Conservation (phyloP, 1,140 invertebrate genomes). For the Atopsyche davidsoni region DNA sequence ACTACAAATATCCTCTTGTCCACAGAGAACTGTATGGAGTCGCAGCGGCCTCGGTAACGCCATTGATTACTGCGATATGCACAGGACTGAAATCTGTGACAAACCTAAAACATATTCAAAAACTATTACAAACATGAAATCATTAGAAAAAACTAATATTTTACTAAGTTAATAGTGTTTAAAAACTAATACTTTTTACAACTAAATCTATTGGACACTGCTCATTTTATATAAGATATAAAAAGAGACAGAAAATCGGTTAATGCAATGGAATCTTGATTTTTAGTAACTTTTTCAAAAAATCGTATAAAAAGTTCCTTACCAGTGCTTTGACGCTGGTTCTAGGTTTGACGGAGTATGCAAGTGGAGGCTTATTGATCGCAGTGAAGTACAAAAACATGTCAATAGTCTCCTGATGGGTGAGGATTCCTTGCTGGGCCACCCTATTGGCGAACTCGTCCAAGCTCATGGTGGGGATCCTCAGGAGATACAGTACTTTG, state of each 20-base stretch:
- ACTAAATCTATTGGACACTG: no score
- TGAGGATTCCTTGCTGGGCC: slow-evolving; percentile 81
- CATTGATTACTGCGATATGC: slow-evolving; percentile 95
- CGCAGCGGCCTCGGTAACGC: slow-evolving; percentile 85
- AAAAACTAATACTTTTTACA: no score
- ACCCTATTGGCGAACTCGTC: slow-evolving; percentile 89
- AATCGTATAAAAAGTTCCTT: slow-evolving; percentile 32
- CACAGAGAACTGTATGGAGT: slow-evolving; percentile 89
- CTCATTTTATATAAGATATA: no score
- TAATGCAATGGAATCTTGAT: no score
- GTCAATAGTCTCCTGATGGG: slow-evolving; percentile 84
- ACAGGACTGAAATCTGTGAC: slow-evolving; percentile 91
- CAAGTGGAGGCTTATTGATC: slow-evolving; percentile 71
- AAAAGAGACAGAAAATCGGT: no score
- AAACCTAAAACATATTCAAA: slow-evolving; percentile 58
- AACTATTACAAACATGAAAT: neutral
- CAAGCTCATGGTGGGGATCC: slow-evolving; percentile 84
- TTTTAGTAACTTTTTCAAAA: no score
- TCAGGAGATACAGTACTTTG: slow-evolving; percentile 74
- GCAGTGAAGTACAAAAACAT: slow-evolving; percentile 88
- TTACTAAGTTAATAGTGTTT: no score
- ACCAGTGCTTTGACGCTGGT: slow-evolving; percentile 84
- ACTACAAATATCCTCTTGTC: slow-evolving; percentile 89
- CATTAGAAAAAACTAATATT: neutral
- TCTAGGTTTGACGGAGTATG: slow-evolving; percentile 74